Conservation (phyloP, 2,113 vertebrate species). For the Orientallactaga bullata region DNA sequence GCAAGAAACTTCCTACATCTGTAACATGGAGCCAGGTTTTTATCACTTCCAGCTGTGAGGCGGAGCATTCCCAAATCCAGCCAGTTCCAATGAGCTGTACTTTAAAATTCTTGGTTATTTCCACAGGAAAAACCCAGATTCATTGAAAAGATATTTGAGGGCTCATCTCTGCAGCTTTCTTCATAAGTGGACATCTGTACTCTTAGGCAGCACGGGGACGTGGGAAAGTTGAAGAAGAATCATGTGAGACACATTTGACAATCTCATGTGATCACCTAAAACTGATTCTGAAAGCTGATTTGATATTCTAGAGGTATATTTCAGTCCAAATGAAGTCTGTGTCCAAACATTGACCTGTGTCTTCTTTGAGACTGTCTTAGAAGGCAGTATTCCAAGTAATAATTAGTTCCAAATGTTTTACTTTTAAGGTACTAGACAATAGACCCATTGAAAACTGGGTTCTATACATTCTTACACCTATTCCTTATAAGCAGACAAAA, state of each 20-base stretch:
- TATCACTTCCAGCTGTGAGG: slow-evolving; percentile 68
- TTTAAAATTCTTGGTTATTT: slow-evolving; percentile 69
- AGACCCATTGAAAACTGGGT: background rate
- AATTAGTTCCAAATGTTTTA: background rate
- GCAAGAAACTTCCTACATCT: slow-evolving; percentile 69
- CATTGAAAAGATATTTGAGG: slow-evolving; percentile 67
- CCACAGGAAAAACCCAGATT: slow-evolving; percentile 62
- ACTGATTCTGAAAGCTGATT: slow-evolving; percentile 5
- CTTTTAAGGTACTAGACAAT: slow-evolving; percentile 41
- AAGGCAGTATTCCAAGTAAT: background rate
- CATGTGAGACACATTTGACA: background rate
- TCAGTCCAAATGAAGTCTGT: background rate
- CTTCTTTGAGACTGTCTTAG: slow-evolving; percentile 5
- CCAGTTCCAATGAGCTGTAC: slow-evolving; percentile 11
- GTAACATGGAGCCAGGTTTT: slow-evolving; percentile 67
- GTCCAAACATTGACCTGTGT: background rate
- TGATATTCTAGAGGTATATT: slow-evolving; percentile 27
- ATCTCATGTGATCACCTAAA: background rate
- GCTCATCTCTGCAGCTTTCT: background rate
- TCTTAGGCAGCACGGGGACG: slow-evolving; percentile 20
- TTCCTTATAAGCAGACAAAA: slow-evolving; percentile 5
- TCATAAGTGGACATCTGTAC: background rate
- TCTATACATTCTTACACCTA: background rate
- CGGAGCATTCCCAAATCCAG: background rate
- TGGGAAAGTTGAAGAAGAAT: background rate